Base-by-base conservation (phyloP, 2,888 invertebrate species). In the Drosophila subquinaria region DNA sequence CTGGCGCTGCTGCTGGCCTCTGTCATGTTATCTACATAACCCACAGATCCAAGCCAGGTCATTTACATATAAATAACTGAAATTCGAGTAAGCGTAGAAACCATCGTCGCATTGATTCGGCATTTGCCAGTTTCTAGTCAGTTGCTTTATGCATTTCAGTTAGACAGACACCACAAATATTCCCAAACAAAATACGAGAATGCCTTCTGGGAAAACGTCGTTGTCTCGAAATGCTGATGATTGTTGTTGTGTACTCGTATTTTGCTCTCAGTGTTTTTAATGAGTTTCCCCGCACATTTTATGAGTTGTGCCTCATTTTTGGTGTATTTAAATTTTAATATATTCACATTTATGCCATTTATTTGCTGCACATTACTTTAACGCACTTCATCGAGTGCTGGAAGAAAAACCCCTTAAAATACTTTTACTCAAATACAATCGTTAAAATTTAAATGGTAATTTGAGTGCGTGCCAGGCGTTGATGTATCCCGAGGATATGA, bases 21-120 rank as follows among this genome's bases (percentile, higher is more conserved):
- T 69, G 59, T 62, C 73, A 73, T 73, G 56, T 70, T 61, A 38
- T 61, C 62, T 45, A 53, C 53, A 59, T 36, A 55, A 60, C 43
- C 48, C 30, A 51, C 38, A 17, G 27, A 17, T n/a, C 5, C 33
- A 1, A 20, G 8, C 11, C 69, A 42, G 70, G 66, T 74, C 76
- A 85, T 85, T 85, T 89, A 76, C 84, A 85, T 85, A 85, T 89
- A 85, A 88, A 85, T 85, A 88, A 82, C 70, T 69, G 61, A 38
- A 57, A 69, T 73, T 42, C 60, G 42, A 56, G 47, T 36, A 11
- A 43, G 23, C 20, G 43, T 43, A 13, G 15, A 27, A 48, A 27
- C 10, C 53, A 45, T 55, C 48, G 61, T 55, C 48, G 61, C 77
- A 84, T 84, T 88, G 83, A 89, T 84, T 84, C 67, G 60, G 62